Evolutionary conservation across 2,888 invertebrate genomes (phyloP).

Genomic region (Mellilla xanthometata): DNA sequence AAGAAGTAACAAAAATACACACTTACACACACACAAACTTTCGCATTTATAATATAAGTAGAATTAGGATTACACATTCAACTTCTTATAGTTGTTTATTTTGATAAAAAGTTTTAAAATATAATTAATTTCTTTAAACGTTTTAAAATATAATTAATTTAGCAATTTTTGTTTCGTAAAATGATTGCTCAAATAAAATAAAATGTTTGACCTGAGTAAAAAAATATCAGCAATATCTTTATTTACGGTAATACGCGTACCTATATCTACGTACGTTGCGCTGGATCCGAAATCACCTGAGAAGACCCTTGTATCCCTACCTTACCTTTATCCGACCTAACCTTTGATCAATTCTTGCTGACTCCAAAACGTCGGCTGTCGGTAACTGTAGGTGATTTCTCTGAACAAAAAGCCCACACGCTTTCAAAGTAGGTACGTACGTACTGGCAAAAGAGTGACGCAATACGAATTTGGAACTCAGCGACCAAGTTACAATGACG

Average conservation of each 20-base stretch:
- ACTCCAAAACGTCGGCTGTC: constrained; percentile 28
- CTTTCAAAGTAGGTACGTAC: not conserved
- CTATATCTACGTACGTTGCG: constrained; percentile 9
- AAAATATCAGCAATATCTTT: too few species aligned
- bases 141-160: too few species aligned
- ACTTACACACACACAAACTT: too few species aligned
- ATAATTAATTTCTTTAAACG: too few species aligned
- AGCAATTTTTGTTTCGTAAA: too few species aligned
- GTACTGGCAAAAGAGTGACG: constrained; percentile 5
- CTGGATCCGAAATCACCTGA: constrained; percentile 25
- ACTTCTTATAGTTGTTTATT: too few species aligned
- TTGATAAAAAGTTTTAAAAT: too few species aligned
- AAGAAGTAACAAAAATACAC: too few species aligned
- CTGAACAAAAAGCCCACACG: constrained; percentile 14
- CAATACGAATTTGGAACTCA: not conserved
- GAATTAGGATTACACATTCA: too few species aligned
- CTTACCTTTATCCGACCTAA: constrained; percentile 30
- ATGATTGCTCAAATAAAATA: too few species aligned
- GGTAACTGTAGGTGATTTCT: constrained; percentile 24
- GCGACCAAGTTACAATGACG: not conserved
- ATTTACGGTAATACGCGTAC: not conserved
- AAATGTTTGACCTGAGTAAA: too few species aligned
- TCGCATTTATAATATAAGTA: too few species aligned
- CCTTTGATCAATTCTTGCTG: constrained; percentile 36
- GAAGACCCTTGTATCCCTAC: constrained; percentile 28